phyloP scores from a whole-genome alignment of 2,888 invertebrate genomes.

The Ophion ellenae region DNA sequence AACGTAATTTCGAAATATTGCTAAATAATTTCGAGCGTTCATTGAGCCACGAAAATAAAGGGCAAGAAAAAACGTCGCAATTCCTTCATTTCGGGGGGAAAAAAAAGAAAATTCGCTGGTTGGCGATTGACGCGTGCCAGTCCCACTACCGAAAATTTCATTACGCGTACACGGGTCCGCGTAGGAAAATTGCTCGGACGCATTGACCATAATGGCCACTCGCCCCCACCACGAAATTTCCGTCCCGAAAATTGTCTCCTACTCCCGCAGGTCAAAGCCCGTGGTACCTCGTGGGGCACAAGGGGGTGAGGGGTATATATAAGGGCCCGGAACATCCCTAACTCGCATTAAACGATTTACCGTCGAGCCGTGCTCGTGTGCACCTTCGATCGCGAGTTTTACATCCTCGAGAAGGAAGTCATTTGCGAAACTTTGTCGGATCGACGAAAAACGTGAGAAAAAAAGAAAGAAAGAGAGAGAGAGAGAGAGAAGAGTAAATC shows the following conservation, averaged over 20 bases:
- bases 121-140: conserved; percentile 71
- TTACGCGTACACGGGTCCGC: background rate
- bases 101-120: background rate
- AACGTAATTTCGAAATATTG: background rate
- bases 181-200: conserved; percentile 39
- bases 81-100: background rate
- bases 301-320: conserved; percentile 77
- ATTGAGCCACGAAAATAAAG: background rate
- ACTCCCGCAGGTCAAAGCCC: conserved; percentile 44
- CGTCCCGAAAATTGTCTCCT: conserved; percentile 69
- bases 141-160: conserved; percentile 53
- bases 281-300: conserved; percentile 56
- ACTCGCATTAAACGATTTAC: conserved; percentile 69
- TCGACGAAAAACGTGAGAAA: background rate
- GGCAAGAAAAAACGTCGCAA: background rate
- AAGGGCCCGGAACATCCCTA: conserved; percentile 68
- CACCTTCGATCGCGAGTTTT: conserved; percentile 9
- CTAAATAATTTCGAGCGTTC: background rate
- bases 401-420: background rate
- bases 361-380: conserved; percentile 31
- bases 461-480: background rate
- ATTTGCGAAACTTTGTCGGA: background rate
- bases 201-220: conserved; percentile 57
- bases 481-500: background rate
- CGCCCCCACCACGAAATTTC: conserved; percentile 67